Percentiles rank a stretch among this genome's conserved stretches.
These are phyloP conservation scores for Silvanus unidentatus DNA, from an alignment of 2,888 invertebrate genomes.

Conservation along the genomic window DNA sequence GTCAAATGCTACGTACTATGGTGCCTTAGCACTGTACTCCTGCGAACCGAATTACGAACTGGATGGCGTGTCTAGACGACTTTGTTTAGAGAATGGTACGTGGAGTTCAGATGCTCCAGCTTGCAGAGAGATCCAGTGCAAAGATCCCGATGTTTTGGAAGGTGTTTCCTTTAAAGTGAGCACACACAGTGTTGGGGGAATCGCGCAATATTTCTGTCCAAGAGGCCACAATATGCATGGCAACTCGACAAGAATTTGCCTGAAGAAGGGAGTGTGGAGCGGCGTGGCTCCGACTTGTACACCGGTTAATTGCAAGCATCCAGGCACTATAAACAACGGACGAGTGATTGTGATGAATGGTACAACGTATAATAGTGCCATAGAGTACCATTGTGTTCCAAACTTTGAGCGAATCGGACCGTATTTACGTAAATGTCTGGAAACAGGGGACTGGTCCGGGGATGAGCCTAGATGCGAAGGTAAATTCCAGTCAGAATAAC, in stretches of 20 bases:
- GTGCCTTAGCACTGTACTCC: slow-evolving; percentile 77
- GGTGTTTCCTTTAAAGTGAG: slow-evolving; percentile 55
- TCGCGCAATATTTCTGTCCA: slow-evolving; percentile 77
- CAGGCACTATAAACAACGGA: slow-evolving; percentile 75
- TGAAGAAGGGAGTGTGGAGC: slow-evolving; percentile 75
- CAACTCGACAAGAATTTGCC: slow-evolving; percentile 70
- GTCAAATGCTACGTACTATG: slow-evolving; percentile 84
- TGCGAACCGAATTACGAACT: slow-evolving; percentile 76
- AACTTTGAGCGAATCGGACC: slow-evolving; percentile 77
- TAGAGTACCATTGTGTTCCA: slow-evolving; percentile 86
- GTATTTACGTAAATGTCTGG: slow-evolving; percentile 75
- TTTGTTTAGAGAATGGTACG: slow-evolving; percentile 83
- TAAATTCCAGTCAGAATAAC: slow-evolving; percentile 31
- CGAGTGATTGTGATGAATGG: slow-evolving; percentile 80
- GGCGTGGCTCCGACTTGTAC: slow-evolving; percentile 71
- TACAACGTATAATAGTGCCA: slow-evolving; percentile 77
- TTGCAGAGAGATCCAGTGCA: slow-evolving; percentile 80
- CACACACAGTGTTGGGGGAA: slow-evolving; percentile 70
- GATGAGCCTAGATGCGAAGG: slow-evolving; percentile 78
- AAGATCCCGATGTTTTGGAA: slow-evolving; percentile 59
- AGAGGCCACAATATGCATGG: slow-evolving; percentile 74
- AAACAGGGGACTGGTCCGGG: slow-evolving; percentile 82
- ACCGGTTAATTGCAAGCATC: slow-evolving; percentile 83
- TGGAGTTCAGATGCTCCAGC: slow-evolving; percentile 80
- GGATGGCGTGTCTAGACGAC: slow-evolving; percentile 73